Conservation (phyloP, 2,888 invertebrate species). For the Pocota personata region DNA sequence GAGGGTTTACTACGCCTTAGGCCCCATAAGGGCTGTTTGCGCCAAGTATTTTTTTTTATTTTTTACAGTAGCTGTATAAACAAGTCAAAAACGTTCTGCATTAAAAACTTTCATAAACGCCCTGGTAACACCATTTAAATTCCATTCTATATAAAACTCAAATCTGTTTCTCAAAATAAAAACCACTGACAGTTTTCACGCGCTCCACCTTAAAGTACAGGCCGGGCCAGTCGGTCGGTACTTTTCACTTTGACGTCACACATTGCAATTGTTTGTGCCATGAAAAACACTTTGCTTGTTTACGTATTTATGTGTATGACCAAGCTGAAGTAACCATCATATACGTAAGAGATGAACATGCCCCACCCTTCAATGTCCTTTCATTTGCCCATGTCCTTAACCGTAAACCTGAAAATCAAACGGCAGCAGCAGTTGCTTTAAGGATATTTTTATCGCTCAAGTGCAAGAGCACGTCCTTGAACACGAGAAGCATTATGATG, state of each 20-base stretch:
- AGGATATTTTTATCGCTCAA: slow-evolving; percentile 37
- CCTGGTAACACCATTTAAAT: not conserved
- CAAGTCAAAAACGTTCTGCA: too few relatives aligned
- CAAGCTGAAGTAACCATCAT: not conserved
- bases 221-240: not conserved
- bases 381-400: slow-evolving; percentile 24
- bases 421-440: not conserved
- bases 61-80: too few relatives aligned
- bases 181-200: not conserved
- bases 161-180: not conserved
- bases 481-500: slow-evolving; percentile 5
- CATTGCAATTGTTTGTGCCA: not conserved
- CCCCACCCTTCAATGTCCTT: not conserved
- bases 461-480: slow-evolving; percentile 63
- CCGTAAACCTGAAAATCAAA: slow-evolving; percentile 30
- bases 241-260: slow-evolving; percentile 9
- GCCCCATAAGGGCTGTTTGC: too few relatives aligned
- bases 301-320: not conserved
- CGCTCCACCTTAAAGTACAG: not conserved
- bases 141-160: not conserved
- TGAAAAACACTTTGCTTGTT: not conserved
- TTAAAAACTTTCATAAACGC: too few relatives aligned
- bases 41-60: too few relatives aligned
- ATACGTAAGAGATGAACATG: not conserved
- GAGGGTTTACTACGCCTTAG: too few relatives aligned